phyloP scores from a whole-genome alignment of 2,113 vertebrate species.

The Prietella phreatophila region DNA sequence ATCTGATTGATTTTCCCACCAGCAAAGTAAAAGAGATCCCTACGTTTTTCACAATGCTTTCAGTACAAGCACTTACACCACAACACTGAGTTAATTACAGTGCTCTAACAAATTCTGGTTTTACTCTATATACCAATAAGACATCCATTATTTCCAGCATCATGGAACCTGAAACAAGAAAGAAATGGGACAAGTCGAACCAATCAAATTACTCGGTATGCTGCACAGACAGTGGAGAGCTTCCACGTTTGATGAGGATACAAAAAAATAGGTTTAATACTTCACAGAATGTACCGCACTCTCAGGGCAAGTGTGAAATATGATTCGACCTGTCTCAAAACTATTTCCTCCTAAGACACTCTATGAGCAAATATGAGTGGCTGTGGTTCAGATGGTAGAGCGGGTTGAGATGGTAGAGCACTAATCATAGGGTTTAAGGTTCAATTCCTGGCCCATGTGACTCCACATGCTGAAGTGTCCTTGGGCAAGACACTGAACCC shows the following conservation, averaged over 20 bases:
- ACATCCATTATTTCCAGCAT: not conserved
- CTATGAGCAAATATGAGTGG: not conserved
- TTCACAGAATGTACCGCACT: not conserved
- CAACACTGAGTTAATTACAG: not conserved
- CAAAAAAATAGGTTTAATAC: not conserved
- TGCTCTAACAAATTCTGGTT: not conserved
- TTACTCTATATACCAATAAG: not conserved
- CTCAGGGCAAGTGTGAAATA: slow-evolving; percentile 18
- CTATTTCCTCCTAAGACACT: not conserved
- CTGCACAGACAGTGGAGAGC: not conserved
- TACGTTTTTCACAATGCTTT: not conserved
- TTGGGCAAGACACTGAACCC: too few species aligned
- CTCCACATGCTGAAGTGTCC: too few species aligned
- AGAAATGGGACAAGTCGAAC: not conserved
- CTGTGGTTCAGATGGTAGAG: too few species aligned
- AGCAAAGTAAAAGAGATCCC: not conserved
- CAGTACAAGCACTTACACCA: not conserved
- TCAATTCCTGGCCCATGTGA: too few species aligned
- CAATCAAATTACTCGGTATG: not conserved
- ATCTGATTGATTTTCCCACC: too few species aligned
- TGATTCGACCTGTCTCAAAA: not conserved
- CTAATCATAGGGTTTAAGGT: too few species aligned
- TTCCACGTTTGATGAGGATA: not conserved
- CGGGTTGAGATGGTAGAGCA: too few species aligned
- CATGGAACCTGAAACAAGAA: not conserved